These are phyloP conservation scores for Macrotis lagotis DNA, from an alignment of 2,113 vertebrate species.

Conservation along the genomic window DNA sequence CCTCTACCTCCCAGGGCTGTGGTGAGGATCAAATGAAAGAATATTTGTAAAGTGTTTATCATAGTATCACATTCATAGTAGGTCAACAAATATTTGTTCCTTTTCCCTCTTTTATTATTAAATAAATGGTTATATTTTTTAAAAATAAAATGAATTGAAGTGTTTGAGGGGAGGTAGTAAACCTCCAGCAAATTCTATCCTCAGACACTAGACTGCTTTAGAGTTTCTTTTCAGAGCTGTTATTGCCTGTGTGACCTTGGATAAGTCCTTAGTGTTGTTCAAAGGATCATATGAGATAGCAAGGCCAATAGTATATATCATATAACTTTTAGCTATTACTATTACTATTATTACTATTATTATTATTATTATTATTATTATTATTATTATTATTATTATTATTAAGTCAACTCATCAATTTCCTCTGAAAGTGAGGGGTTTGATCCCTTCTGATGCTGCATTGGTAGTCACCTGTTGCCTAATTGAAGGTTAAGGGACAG, in stretches of 20 bases:
- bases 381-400: not conserved
- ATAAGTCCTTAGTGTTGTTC: not conserved
- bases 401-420: not conserved
- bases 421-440: not conserved
- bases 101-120: not conserved
- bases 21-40: not conserved
- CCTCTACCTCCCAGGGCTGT: not conserved
- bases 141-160: not conserved
- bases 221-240: not conserved
- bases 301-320: too few relatives aligned
- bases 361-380: not conserved
- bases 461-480: too few relatives aligned
- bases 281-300: not conserved
- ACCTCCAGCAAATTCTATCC: not conserved
- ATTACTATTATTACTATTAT: not conserved
- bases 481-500: too few relatives aligned
- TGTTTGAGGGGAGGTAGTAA: not conserved
- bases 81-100: not conserved
- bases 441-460: not conserved
- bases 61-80: not conserved
- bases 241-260: not conserved
- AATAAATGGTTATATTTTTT: not conserved
- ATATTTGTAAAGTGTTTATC: not conserved
- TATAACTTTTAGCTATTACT: too few relatives aligned
- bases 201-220: not conserved